Percentiles rank a stretch among this genome's conserved stretches.
Evolutionary conservation across 2,888 invertebrate species (phyloP).

Genomic region (Temnothorax rugatulus): DNA sequence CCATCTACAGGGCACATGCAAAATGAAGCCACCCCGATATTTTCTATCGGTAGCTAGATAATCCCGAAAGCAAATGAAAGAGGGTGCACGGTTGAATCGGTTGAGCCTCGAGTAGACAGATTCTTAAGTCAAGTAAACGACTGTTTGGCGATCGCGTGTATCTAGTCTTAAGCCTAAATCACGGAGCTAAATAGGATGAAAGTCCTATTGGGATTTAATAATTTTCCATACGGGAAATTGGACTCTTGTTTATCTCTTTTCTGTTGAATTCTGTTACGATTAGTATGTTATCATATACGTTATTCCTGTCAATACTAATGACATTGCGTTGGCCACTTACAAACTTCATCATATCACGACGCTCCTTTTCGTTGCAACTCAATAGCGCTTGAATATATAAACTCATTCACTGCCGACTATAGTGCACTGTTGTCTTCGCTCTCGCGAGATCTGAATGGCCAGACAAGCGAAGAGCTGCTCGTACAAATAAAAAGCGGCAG

Average conservation of each 20-base stretch:
- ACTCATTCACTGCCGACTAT: slow-evolving; percentile 43
- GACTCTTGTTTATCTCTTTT: slow-evolving; percentile 13
- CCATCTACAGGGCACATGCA: background rate
- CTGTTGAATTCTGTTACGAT: slow-evolving; percentile 35
- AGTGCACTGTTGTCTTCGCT: slow-evolving; percentile 47
- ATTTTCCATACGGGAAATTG: slow-evolving; percentile 15
- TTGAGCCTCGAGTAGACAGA: slow-evolving; percentile 59
- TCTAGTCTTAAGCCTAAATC: slow-evolving; percentile 46
- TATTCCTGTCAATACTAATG: slow-evolving; percentile 9
- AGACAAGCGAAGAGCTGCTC: slow-evolving; percentile 2
- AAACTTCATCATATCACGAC: slow-evolving; percentile 26
- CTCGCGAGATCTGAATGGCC: slow-evolving; percentile 18
- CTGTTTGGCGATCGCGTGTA: slow-evolving; percentile 53
- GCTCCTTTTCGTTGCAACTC: slow-evolving; percentile 42
- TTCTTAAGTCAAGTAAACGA: slow-evolving; percentile 62
- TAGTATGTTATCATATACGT: slow-evolving; percentile 7
- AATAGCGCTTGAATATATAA: slow-evolving; percentile 7
- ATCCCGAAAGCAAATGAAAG: slow-evolving; percentile 26
- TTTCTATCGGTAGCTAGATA: slow-evolving; percentile 32
- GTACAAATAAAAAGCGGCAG: slow-evolving; percentile 51
- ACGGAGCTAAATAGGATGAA: slow-evolving; percentile 1
- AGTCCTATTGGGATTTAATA: slow-evolving; percentile 1
- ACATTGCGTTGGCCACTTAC: slow-evolving; percentile 34
- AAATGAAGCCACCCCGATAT: slow-evolving; percentile 5
- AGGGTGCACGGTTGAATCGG: slow-evolving; percentile 44